Evolutionary conservation across 2,797 vertebrate species (phyloP).

Genomic region (Argya squamiceps): DNA sequence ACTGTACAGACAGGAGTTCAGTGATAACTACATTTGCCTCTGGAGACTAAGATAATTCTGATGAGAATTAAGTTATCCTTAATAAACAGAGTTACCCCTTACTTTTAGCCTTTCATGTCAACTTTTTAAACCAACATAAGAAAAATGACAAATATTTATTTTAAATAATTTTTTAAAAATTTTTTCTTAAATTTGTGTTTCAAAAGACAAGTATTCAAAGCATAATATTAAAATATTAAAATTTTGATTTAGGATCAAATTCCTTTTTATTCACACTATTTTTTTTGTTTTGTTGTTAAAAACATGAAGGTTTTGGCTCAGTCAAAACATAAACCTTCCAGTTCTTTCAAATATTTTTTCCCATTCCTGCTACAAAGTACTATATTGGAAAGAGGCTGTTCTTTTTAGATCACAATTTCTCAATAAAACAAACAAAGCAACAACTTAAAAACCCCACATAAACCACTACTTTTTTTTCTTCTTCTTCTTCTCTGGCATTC

Average conservation of each 20-base stretch:
- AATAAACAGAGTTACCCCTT: neutral
- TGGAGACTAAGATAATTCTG: neutral
- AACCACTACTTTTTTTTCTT: neutral
- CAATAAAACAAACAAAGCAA: neutral
- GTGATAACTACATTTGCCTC: neutral
- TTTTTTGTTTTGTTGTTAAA: neutral
- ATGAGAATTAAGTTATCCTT: neutral
- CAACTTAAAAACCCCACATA: neutral
- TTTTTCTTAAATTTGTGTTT: neutral
- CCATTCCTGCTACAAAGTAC: neutral
- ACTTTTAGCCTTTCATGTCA: neutral
- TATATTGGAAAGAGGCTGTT: neutral
- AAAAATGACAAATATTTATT: accelerated
- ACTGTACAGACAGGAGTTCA: neutral
- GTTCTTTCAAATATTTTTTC: accelerated
- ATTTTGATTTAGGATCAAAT: neutral
- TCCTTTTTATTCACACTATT: accelerated
- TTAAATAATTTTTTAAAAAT: neutral
- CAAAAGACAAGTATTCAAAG: neutral
- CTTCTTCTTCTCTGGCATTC: neutral
- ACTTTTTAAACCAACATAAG: neutral
- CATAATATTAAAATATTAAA: neutral
- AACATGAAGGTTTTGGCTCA: accelerated
- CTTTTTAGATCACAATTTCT: neutral
- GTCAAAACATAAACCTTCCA: neutral